phyloP scores from a whole-genome alignment of 2,888 invertebrate genomes.

The Chelonus formosanus region DNA sequence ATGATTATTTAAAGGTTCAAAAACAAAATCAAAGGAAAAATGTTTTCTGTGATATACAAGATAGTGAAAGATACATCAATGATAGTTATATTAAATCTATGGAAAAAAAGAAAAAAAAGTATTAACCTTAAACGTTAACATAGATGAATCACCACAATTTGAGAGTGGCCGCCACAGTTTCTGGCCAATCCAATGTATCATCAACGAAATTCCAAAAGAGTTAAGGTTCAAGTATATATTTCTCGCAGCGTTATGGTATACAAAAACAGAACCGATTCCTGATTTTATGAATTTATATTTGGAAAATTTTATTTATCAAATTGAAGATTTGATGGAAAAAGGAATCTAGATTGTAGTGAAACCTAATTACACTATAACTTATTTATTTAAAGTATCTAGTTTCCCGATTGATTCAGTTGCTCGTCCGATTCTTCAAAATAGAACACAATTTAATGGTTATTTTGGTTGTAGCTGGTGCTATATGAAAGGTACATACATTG shows the following conservation, averaged over 20 bases:
- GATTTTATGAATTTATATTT: slow-evolving; percentile 38
- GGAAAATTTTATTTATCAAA: slow-evolving; percentile 23
- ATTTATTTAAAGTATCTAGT: slow-evolving; percentile 33
- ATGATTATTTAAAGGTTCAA: background rate
- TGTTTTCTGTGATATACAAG: slow-evolving; percentile 21
- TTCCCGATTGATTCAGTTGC: slow-evolving; percentile 38
- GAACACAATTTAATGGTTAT: slow-evolving; percentile 37
- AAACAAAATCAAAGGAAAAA: no score
- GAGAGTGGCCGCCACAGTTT: slow-evolving; percentile 28
- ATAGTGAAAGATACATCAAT: slow-evolving; percentile 30
- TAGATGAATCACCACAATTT: slow-evolving; percentile 35
- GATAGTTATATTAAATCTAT: slow-evolving; percentile 12
- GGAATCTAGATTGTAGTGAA: slow-evolving; percentile 28
- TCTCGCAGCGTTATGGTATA: slow-evolving; percentile 37
- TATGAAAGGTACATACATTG: slow-evolving; percentile 24
- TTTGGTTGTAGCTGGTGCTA: slow-evolving; percentile 41
- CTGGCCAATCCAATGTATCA: slow-evolving; percentile 36
- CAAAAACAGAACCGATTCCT: slow-evolving; percentile 33
- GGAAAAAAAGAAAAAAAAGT: slow-evolving; percentile 16
- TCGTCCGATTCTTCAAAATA: slow-evolving; percentile 35
- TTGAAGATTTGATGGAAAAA: slow-evolving; percentile 28
- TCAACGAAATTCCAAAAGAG: slow-evolving; percentile 39
- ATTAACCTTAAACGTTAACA: slow-evolving; percentile 37
- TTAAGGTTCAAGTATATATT: slow-evolving; percentile 34
- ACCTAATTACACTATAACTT: slow-evolving; percentile 20